Evolutionary conservation across 2,113 vertebrate genomes (phyloP).

Genomic region (Rana temporaria): DNA sequence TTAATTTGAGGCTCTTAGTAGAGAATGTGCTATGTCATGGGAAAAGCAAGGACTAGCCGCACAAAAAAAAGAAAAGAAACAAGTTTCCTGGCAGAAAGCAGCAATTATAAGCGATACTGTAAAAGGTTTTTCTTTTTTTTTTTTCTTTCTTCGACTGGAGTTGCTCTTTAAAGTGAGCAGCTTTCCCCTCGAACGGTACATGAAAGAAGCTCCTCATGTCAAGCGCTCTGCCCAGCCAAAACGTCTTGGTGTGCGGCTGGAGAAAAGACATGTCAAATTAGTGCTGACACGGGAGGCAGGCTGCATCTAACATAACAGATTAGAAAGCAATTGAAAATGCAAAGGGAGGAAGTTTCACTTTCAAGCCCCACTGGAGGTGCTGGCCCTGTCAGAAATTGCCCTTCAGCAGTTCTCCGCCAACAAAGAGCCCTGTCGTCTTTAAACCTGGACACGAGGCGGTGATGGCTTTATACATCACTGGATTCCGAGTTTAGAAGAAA

Average conservation of each 20-base stretch:
- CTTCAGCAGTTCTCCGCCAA: neutral
- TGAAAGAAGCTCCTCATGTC: neutral
- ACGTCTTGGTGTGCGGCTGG: neutral
- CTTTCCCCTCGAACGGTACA: neutral
- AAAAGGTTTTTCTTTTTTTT: no score
- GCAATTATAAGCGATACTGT: no score
- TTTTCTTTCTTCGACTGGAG: no score
- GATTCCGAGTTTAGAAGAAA: neutral
- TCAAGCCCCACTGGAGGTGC: neutral
- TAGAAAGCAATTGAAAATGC: neutral
- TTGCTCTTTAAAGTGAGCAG: neutral
- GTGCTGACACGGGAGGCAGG: neutral
- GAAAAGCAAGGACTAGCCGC: no score
- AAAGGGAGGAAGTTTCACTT: neutral
- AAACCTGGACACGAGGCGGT: neutral
- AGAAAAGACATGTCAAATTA: constrained; percentile 26
- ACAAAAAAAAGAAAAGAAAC: no score
- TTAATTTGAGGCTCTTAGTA: no score
- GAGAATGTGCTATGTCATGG: no score
- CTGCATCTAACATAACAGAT: constrained; percentile 12
- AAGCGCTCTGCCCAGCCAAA: neutral
- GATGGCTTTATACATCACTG: constrained; percentile 10
- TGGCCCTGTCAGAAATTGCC: constrained; percentile 13
- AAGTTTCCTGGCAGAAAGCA: no score
- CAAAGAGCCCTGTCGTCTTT: constrained; percentile 1